Conservation (phyloP, 1,140 invertebrate species). For the Rhagoletis pomonella region DNA sequence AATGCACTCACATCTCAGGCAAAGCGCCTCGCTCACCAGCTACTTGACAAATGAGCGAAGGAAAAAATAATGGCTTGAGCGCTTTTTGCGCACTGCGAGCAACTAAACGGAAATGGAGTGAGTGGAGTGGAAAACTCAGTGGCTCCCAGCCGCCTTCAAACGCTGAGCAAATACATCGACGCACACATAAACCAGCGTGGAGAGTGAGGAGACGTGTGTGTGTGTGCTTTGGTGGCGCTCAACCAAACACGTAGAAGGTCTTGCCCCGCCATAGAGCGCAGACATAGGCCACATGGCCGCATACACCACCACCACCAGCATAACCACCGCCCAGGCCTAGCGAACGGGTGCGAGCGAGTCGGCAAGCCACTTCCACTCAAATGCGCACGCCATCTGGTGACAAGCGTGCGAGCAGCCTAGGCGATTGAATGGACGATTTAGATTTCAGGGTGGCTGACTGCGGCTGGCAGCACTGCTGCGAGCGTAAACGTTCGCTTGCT, state of each 20-base stretch:
- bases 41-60: background rate
- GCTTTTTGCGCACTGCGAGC: background rate
- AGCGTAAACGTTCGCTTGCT: constrained; percentile 51
- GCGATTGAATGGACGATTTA: constrained; percentile 23
- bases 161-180: background rate
- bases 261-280: constrained; percentile 66
- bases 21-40: background rate
- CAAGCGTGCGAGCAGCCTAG: constrained; percentile 57
- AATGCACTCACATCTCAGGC: background rate
- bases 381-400: background rate
- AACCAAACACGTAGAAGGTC: constrained; percentile 73
- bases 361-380: constrained; percentile 65
- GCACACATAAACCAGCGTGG: background rate
- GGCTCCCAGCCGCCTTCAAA: background rate
- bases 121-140: constrained; percentile 33
- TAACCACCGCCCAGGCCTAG: constrained; percentile 38
- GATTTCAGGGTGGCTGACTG: constrained; percentile 52
- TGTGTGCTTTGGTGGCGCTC: constrained; percentile 54
- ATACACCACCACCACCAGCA: constrained; percentile 17
- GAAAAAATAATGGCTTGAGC: constrained; percentile 28
- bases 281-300: constrained; percentile 21
- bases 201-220: background rate
- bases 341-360: constrained; percentile 57
- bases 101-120: constrained; percentile 31
- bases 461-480: background rate